These are phyloP conservation scores for Pelosia muscerda DNA, from an alignment of 2,888 invertebrate species.

Conservation along the genomic window DNA sequence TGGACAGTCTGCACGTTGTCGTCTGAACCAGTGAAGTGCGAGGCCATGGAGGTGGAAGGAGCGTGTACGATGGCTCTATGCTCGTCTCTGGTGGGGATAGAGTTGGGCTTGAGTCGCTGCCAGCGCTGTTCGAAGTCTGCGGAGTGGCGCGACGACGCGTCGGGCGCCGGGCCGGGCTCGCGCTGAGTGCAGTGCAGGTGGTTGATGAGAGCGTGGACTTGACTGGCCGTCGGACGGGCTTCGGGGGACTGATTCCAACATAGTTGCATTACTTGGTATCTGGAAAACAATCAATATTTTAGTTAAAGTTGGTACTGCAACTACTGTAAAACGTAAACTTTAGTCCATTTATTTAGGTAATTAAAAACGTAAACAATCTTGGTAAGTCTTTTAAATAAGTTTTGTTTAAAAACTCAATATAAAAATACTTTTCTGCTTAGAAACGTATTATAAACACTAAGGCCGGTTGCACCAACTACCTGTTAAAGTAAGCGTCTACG, in stretches of 20 bases:
- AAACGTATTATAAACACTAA: too few species aligned
- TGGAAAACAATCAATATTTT: slow-evolving; percentile 56
- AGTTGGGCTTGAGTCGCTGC: slow-evolving; percentile 90
- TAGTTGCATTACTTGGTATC: slow-evolving; percentile 90
- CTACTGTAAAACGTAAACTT: too few species aligned
- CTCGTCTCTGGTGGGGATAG: slow-evolving; percentile 86
- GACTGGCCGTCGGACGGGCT: slow-evolving; percentile 68
- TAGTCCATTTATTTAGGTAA: too few species aligned
- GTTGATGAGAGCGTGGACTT: slow-evolving; percentile 77
- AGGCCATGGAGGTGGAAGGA: slow-evolving; percentile 70
- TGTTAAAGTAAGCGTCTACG: too few species aligned
- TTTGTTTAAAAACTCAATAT: too few species aligned
- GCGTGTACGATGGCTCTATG: slow-evolving; percentile 81
- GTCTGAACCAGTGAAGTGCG: slow-evolving; percentile 72
- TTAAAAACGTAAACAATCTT: too few species aligned
- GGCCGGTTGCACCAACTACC: too few species aligned
- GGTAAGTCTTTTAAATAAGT: too few species aligned
- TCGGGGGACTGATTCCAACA: slow-evolving; percentile 87
- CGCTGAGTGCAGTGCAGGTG: slow-evolving; percentile 75
- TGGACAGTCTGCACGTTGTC: slow-evolving; percentile 68
- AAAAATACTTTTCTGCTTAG: too few species aligned
- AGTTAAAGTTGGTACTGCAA: neutral
- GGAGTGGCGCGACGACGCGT: slow-evolving; percentile 48
- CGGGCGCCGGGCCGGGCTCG: slow-evolving; percentile 25
- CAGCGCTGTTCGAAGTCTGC: slow-evolving; percentile 91